Conservation (phyloP, 2,888 invertebrate species). For the Zeuzera pyrina region DNA sequence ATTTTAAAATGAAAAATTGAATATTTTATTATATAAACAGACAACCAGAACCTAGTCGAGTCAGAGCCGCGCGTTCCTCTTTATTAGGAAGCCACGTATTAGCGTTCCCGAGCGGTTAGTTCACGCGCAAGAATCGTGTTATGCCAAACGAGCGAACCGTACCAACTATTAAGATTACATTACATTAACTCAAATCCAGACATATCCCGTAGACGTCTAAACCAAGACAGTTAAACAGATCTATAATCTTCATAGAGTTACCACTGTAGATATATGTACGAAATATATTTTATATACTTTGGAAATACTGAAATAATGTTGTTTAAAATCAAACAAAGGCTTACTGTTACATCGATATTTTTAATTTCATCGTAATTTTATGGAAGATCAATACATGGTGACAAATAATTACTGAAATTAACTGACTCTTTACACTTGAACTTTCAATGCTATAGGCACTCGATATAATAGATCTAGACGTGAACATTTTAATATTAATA, state of each 20-base stretch:
- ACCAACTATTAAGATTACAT: not conserved
- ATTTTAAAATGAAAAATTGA: no score
- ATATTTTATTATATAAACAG: no score
- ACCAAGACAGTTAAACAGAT: no score
- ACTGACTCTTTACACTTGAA: conserved; percentile 71
- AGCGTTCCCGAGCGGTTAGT: conserved; percentile 33
- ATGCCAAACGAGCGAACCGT: conserved; percentile 32
- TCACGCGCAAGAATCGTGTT: conserved; percentile 41
- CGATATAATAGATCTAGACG: conserved; percentile 69
- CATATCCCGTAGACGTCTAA: no score
- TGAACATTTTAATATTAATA: conserved; percentile 68
- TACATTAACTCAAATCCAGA: no score
- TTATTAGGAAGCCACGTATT: conserved; percentile 67
- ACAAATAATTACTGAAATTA: conserved; percentile 69
- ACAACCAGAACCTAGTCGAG: no score
- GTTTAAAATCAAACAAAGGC: conserved; percentile 49
- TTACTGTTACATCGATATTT: conserved; percentile 71
- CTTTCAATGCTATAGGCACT: conserved; percentile 72
- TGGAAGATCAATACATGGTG: conserved; percentile 74
- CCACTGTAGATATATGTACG: not conserved
- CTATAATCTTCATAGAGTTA: no score
- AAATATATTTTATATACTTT: not conserved
- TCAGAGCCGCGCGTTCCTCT: conserved; percentile 23
- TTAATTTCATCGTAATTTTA: conserved; percentile 74
- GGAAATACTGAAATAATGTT: not conserved